Evolutionary conservation across 2,113 vertebrate genomes (phyloP).

Genomic region (Callipepla squamata): DNA sequence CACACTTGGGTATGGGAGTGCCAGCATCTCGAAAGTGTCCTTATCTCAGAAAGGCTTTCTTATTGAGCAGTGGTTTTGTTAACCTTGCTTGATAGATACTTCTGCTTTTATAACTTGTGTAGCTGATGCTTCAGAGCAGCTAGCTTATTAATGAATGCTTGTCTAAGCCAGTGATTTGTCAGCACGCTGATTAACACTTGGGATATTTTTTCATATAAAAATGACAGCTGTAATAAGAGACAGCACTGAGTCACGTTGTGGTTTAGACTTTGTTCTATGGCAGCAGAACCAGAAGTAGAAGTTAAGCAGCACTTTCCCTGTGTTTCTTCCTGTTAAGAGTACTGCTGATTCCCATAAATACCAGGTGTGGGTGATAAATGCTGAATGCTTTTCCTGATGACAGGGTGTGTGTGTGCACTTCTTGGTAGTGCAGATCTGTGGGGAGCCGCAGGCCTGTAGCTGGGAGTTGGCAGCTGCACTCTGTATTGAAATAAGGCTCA

Average conservation of each 20-base stretch:
- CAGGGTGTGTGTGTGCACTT: neutral
- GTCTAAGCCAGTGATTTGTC: neutral
- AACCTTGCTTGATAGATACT: neutral
- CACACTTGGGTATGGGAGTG: neutral
- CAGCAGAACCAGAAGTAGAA: neutral
- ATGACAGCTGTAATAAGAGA: neutral
- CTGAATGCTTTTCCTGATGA: neutral
- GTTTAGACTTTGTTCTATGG: neutral
- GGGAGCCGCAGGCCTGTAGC: neutral
- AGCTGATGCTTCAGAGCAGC: neutral
- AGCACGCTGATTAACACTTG: neutral
- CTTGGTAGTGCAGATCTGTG: neutral
- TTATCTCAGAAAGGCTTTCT: neutral
- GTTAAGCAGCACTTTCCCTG: neutral
- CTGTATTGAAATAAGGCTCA: neutral
- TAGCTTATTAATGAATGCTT: neutral
- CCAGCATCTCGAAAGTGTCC: neutral
- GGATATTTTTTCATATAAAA: neutral
- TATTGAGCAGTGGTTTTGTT: rapidly evolving
- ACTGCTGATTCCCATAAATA: neutral
- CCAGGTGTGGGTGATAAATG: neutral
- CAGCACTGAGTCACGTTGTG: neutral
- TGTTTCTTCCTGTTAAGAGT: neutral
- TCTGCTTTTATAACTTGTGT: neutral
- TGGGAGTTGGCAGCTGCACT: neutral